Percentiles rank a stretch among this genome's conserved stretches.
These are phyloP conservation scores for Ommatoiulus sabulosus DNA, from an alignment of 2,888 invertebrate species.

Conservation along the genomic window DNA sequence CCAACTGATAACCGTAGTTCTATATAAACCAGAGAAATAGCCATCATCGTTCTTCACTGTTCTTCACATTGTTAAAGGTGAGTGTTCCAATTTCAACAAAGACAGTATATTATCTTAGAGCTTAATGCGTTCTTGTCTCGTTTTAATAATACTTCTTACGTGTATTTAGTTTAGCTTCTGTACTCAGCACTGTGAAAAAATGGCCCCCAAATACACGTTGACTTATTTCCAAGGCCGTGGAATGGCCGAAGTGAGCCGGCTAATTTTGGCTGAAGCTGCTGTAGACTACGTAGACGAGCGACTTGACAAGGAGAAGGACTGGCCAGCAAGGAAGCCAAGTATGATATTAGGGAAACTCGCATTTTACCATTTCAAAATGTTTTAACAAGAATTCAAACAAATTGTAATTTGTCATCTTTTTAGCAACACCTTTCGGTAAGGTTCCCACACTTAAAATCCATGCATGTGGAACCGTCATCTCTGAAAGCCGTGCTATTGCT, in stretches of 20 bases:
- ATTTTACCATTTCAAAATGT: not conserved
- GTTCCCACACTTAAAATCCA: constrained; percentile 61
- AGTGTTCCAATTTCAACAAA: not conserved
- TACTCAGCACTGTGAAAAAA: not conserved
- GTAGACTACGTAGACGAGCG: constrained; percentile 56
- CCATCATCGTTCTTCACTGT: not conserved
- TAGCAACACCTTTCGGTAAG: constrained; percentile 34
- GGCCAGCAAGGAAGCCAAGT: constrained; percentile 56
- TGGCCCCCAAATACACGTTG: constrained; percentile 65
- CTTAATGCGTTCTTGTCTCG: no score
- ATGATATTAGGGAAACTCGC: not conserved
- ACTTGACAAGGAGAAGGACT: constrained; percentile 53
- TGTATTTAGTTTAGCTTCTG: not conserved
- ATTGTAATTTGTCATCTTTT: not conserved
- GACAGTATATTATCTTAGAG: no score
- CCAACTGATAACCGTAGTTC: not conserved
- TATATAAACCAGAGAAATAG: not conserved
- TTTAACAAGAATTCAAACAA: not conserved
- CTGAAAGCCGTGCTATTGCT: constrained; percentile 61
- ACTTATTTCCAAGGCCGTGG: constrained; percentile 71
- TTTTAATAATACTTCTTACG: no score
- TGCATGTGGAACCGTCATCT: constrained; percentile 58
- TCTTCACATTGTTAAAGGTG: not conserved
- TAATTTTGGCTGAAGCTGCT: constrained; percentile 54
- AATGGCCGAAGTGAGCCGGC: constrained; percentile 70